Evolutionary conservation across 2,113 vertebrate genomes (phyloP), one percentile per base, ranked within the genome.

Genomic region (Nesoenas mayeri): DNA sequence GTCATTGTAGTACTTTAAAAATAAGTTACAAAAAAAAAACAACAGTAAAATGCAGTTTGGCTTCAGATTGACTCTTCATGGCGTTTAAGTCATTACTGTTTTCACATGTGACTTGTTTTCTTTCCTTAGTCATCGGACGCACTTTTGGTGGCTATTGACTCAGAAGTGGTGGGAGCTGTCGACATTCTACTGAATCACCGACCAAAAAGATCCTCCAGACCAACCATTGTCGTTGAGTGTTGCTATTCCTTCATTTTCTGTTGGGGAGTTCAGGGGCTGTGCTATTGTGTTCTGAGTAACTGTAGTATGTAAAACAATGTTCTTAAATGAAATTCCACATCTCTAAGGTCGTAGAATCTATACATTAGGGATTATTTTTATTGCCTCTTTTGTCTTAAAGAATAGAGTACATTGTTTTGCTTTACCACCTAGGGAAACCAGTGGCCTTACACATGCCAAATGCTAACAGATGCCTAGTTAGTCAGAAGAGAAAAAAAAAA

Each of bases 151-250:
- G 99, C 99, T 82, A 99, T 99, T 95, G 99, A 99, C 98, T 99
- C 99, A 3, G 99, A 99, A 97, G 99, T 99, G 96, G 99, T 99
- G 78, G 99, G 99, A 98, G 99, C 99, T 75, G 99, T 99, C 93
- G 99, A 99, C 97, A 99, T 99, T 97, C 98, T 99, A 32, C 98
- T 99, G 92, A 99, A 99, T 97, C 99, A 99, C 97, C 98, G 98
- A 83, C 99, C 99, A 48, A 99, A 99, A 97, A 97, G 99, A 95
- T 98, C 99, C 61, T 99, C 99, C 94, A 99, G 99, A 96, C 99
- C 99, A 93, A 99, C 99, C 56, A 99, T 99, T 88, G 99, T 99
- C 96, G 99, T 99, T 88, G 88, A 98, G 99, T 98, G 92, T 81
- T 96, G 69, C 95, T 96, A 85, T 84, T 87, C 91, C 75, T 70